Base-by-base conservation (phyloP, 2,888 invertebrate genomes). In the Ectemnius cavifrons region DNA sequence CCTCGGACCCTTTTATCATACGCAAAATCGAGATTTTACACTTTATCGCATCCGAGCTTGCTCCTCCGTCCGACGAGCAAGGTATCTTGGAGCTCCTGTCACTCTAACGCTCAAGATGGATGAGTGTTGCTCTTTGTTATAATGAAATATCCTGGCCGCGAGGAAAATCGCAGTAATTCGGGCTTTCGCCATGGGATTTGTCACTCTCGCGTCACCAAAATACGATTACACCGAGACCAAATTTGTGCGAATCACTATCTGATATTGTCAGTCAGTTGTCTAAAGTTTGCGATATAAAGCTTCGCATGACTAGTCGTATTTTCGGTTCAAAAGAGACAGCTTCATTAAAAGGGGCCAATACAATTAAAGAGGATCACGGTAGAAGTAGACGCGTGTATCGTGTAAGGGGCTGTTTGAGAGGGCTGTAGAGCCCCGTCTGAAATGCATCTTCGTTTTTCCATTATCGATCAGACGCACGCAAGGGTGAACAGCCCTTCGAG, bases 401-500 rank as follows among this genome's bases (percentile, higher is more conserved):
- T 62, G 67, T 62, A 63, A 45, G 60, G 59, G n/a, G 52, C 2
- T 52, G 14, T 13, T 5, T 52, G 67, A 68, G 63, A 60, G 69
- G 68, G 70, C 63, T 68, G 76, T 63, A 23, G 71, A 57, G 56
- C 58, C 67, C 73, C 71, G 83, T 84, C 84, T 83, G 74, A 84
- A 79, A 65, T 77, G 79, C 83, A 83, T 83, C 79, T 83, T 79
- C 81, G 83, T 79, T 83, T 65, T 84, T 80, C 72, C 66, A 72
- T 74, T 83, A 83, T 83, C 83, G 83, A 83, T 84, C 82, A 84
- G 77, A 27, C 18, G 37, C 75, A 67, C 70, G 75, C 63, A 79
- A 81, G 84, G 81, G 82, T 83, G 82, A 82, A 83, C 77, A 82
- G 72, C 83, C 83, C 75, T 71, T 79, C 63, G 70, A 81, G 81